Conservation (phyloP, 2,888 invertebrate species). For the Metellina segmentata region DNA sequence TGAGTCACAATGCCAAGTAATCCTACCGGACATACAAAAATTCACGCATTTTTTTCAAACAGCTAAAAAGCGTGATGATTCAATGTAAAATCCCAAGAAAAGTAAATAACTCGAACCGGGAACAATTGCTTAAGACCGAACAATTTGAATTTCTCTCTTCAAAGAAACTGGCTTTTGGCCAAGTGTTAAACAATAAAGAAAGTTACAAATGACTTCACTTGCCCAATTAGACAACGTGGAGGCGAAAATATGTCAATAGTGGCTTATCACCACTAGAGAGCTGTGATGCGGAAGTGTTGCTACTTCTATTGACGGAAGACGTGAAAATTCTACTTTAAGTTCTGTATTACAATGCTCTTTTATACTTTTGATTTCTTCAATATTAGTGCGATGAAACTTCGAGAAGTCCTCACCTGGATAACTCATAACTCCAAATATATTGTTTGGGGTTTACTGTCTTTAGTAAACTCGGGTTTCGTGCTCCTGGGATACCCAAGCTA, state of each 20-base stretch:
- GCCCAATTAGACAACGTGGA: neutral
- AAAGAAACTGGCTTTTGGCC: neutral
- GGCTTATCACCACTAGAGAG: neutral
- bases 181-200: neutral
- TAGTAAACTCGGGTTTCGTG: no score
- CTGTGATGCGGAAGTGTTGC: constrained; percentile 23
- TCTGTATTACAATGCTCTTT: no score
- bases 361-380: no score
- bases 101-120: neutral
- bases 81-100: neutral
- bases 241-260: constrained; percentile 13
- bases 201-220: neutral
- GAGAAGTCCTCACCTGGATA: no score
- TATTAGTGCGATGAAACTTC: no score
- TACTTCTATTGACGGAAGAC: neutral
- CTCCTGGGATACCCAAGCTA: no score
- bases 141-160: neutral
- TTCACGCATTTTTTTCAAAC: no score
- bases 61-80: neutral
- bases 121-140: neutral
- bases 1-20: no score
- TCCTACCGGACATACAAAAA: no score
- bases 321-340: no score
- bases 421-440: no score
- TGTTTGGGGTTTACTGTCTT: no score